Conservation (phyloP, 2,888 invertebrate species). For the Caenorhabditis angaria region DNA sequence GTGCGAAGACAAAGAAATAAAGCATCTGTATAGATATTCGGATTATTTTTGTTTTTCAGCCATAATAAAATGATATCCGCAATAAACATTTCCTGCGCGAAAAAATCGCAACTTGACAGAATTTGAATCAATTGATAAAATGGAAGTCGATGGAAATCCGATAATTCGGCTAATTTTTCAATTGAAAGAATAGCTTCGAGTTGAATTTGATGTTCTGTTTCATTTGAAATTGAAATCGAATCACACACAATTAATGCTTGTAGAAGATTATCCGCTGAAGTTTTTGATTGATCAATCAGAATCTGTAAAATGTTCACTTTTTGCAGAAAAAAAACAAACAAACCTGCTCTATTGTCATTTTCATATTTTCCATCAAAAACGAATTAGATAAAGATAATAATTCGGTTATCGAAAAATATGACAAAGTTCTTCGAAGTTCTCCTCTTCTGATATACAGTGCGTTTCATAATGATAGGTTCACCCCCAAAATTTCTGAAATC, state of each 20-base stretch:
- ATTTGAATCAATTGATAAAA: conserved; percentile 33
- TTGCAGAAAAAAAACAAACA: not conserved
- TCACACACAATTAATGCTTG: conserved; percentile 37
- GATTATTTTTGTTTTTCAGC: too few relatives aligned
- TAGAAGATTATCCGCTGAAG: conserved; percentile 30
- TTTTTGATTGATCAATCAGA: conserved; percentile 28
- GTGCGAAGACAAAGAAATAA: conserved; percentile 25
- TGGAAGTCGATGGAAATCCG: conserved; percentile 38
- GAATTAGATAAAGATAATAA: conserved; percentile 32
- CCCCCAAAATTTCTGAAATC: too few relatives aligned
- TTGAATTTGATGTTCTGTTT: conserved; percentile 32
- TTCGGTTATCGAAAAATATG: conserved; percentile 37
- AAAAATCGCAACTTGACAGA: conserved; percentile 34
- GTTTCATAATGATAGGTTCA: too few relatives aligned
- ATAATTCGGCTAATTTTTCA: conserved; percentile 27
- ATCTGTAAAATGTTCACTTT: conserved; percentile 12
- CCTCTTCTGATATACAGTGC: too few relatives aligned
- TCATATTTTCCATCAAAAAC: conserved; percentile 37
- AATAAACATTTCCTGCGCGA: conserved; percentile 36
- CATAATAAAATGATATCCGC: conserved; percentile 43
- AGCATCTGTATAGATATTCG: conserved; percentile 19
- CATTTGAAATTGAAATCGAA: conserved; percentile 24
- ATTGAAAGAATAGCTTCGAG: conserved; percentile 23
- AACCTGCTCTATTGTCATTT: conserved; percentile 27
- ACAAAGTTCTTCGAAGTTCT: conserved; percentile 24